phyloP scores from a whole-genome alignment of 2,888 invertebrate genomes.

The Stenolophus ochropezus region DNA sequence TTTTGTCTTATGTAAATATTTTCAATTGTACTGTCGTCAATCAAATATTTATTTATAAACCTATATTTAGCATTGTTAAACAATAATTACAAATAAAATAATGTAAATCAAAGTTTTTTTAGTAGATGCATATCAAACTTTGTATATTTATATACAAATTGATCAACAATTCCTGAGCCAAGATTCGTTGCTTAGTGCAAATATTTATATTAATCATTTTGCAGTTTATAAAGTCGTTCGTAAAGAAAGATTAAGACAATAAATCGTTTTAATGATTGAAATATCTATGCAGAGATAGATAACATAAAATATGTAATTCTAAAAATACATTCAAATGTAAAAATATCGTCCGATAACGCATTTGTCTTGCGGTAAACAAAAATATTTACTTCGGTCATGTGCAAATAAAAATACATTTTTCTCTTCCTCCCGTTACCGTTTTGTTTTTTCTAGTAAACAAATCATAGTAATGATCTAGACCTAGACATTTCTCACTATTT shows the following conservation, averaged over 20 bases:
- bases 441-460: conserved; percentile 15
- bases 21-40: too few species aligned
- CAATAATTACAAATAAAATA: too few species aligned
- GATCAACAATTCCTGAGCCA: neutral
- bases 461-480: conserved; percentile 21
- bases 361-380: conserved; percentile 7
- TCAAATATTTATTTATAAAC: too few species aligned
- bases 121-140: neutral
- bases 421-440: neutral
- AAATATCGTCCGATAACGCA: conserved; percentile 18
- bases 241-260: neutral
- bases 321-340: conserved; percentile 11
- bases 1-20: too few species aligned
- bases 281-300: neutral
- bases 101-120: too few species aligned
- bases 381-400: conserved; percentile 17
- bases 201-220: neutral
- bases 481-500: conserved; percentile 10
- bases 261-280: neutral
- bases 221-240: neutral
- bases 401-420: conserved; percentile 6
- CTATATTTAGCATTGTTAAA: too few species aligned
- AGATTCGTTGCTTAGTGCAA: neutral
- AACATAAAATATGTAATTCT: neutral
- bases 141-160: neutral